A percentile compares a stretch with the other conserved stretches of the same genome.
Conservation (phyloP, 2,797 vertebrate species). For the Bradypodion pumilum region DNA sequence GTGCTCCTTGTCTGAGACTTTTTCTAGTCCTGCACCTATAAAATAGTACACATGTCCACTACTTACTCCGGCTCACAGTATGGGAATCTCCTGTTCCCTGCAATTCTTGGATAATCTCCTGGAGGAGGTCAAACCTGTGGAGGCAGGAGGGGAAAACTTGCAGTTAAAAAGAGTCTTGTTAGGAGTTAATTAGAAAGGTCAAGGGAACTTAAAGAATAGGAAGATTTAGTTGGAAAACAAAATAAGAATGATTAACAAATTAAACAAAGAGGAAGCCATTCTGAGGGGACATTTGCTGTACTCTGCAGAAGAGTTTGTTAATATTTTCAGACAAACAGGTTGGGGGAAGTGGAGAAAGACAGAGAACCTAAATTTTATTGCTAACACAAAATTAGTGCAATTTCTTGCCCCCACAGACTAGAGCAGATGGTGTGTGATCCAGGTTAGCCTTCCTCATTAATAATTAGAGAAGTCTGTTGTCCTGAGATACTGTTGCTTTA, state of each 20-base stretch:
- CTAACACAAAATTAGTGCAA: neutral
- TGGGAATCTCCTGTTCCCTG: neutral
- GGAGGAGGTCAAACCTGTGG: constrained; percentile 26
- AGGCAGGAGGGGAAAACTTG: neutral
- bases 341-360: neutral
- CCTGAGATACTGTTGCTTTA: neutral
- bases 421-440: neutral
- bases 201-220: neutral
- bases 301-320: neutral
- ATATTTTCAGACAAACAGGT: neutral
- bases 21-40: neutral
- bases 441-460: neutral
- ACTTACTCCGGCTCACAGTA: constrained; percentile 12
- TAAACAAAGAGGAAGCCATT: neutral
- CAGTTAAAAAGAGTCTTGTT: neutral
- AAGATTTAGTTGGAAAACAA: neutral
- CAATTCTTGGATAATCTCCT: constrained; percentile 22
- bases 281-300: neutral
- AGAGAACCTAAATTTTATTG: neutral
- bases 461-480: neutral
- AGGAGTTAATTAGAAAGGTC: neutral
- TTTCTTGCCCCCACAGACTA: neutral
- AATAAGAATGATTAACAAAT: neutral
- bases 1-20: neutral
- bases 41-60: neutral